These are phyloP conservation scores for Cephus nigrinus DNA, from an alignment of 2,888 invertebrate genomes.

Conservation along the genomic window DNA sequence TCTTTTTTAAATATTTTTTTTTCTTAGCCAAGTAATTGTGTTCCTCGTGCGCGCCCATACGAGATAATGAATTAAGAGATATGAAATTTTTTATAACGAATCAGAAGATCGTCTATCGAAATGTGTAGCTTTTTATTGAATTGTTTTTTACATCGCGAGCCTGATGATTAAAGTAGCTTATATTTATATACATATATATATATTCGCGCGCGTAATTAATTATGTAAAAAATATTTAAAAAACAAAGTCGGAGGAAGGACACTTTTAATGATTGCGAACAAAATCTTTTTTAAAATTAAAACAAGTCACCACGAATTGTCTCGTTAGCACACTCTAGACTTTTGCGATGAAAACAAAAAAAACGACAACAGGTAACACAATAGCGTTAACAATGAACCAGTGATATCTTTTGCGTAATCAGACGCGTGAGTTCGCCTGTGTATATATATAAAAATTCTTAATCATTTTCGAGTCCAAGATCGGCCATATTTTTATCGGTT, in stretches of 20 bases:
- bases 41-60: background rate
- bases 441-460: background rate
- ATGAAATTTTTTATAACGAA: background rate
- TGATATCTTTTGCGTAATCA: background rate
- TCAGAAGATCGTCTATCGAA: background rate
- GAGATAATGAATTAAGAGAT: background rate
- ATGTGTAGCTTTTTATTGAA: slow-evolving; percentile 2
- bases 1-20: background rate
- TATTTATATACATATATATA: background rate
- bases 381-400: background rate
- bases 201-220: background rate
- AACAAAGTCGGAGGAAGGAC: background rate
- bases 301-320: background rate
- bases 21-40: background rate
- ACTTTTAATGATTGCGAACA: background rate
- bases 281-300: background rate
- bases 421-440: background rate
- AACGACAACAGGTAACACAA: background rate
- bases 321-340: background rate
- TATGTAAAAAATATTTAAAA: background rate
- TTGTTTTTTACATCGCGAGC: slow-evolving; percentile 19
- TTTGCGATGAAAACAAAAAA: background rate
- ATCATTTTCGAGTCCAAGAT: background rate
- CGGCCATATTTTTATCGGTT: background rate
- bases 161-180: slow-evolving; percentile 14